Conservation (phyloP, 2,888 invertebrate genomes). For the Halictus ligatus region DNA sequence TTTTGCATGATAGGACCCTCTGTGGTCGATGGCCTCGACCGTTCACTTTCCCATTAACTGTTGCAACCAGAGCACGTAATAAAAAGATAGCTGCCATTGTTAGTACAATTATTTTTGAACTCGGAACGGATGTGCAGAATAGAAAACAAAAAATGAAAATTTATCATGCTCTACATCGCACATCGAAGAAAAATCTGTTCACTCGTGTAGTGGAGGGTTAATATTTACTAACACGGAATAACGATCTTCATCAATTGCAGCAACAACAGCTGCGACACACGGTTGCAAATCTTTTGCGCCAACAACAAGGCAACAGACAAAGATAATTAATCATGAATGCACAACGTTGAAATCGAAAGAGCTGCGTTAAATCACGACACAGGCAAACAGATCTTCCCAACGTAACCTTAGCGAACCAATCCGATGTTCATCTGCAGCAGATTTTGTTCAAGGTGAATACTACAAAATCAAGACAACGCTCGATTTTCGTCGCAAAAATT, state of each 20-base stretch:
- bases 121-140: no score
- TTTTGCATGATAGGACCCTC: constrained; percentile 22
- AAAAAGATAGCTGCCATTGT: no score
- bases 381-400: no score
- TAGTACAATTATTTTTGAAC: no score
- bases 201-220: background rate
- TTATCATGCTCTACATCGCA: background rate
- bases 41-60: background rate
- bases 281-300: background rate
- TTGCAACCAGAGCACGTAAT: no score
- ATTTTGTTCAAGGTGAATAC: no score
- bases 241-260: background rate
- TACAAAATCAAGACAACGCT: no score
- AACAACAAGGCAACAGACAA: background rate
- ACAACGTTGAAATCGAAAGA: background rate
- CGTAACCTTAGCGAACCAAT: no score
- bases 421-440: no score
- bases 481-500: no score
- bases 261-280: background rate
- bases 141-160: background rate
- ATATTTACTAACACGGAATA: background rate
- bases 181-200: background rate
- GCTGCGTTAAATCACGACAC: background rate
- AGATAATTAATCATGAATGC: background rate
- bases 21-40: background rate